Evolutionary conservation across 2,888 invertebrate genomes (phyloP), one percentile per base, ranked within the genome.

Genomic region (Eumerus sabulonum): DNA sequence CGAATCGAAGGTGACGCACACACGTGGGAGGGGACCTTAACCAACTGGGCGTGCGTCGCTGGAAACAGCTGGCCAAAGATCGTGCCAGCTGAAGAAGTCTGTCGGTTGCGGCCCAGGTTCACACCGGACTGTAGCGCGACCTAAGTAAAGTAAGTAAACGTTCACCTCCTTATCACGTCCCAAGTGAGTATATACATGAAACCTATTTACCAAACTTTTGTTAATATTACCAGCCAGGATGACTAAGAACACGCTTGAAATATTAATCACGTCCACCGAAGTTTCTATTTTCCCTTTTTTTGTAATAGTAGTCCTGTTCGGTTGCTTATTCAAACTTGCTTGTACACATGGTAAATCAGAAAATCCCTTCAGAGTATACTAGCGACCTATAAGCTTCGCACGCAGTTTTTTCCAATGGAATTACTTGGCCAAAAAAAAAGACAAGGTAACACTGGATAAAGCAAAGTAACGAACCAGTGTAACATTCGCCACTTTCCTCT

Each of bases 221-320:
- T n/a, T n/a, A n/a, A n/a, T n/a, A n/a, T n/a, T n/a, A n/a, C n/a
- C n/a, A n/a, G n/a, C n/a, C n/a, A n/a, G n/a, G n/a, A n/a, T n/a
- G n/a, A n/a, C n/a, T n/a, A n/a, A n/a, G n/a, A n/a, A n/a, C 63
- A 47, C 53, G 70, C 44, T 56, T 72, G 60, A 67, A 60, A 76
- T 60, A 76, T 71, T 71, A 76, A 76, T 76, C 71, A 76, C 76
- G 66, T 77, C 66, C 66, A 54, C 66, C 60, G 56, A 36, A 35
- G 1, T 19, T 36, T 14, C 35, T 45, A 35, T 53, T 7, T 36
- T 36, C 45, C 5, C 35, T 47, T 9, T 19, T 38, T 48, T 17
- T n/a, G n/a, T n/a, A n/a, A n/a, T n/a, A n/a, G n/a, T n/a, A n/a
- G 14, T 27, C 42, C 51, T 57, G 40, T 63, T 59, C 47, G 57